Base-by-base conservation (phyloP, 2,888 invertebrate species). In the Pyrrhosoma nymphula region DNA sequence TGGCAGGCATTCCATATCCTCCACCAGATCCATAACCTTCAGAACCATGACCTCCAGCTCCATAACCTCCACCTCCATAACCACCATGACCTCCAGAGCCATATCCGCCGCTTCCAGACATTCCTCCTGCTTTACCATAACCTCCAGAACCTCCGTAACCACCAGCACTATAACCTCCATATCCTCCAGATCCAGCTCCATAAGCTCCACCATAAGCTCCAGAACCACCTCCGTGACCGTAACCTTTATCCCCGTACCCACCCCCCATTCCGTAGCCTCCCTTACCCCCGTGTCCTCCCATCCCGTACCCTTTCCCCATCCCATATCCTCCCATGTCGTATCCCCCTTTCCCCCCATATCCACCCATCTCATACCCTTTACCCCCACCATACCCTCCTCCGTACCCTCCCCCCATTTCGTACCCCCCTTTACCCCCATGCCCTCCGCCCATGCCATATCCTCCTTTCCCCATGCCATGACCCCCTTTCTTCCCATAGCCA, bases 1-100 rank as follows among this genome's bases (percentile, higher is more conserved):
- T 47, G 20, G 60, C 35, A 60, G 56, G 55, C 35, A 35, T 35
- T 4, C 35, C 35, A 35, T 91, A 60, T 30, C 90, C 90, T 18
- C 56, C 56, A n/a, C 90, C 90, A 55, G 14, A 82, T 88, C 88
- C 88, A 47, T 47, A 35, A 47, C 88, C 88, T 56, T 55, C 89
- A 89, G 47, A 55, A 10, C 55, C 55, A 47, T 91, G 39, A 35
- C 95, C 95, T 75, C 95, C 95, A 56, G 63, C 95, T 30, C 75
- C 69, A 60, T 56, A 69, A 47, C 95, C 88, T 47, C 95, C 95
- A 55, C 56, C 30, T 47, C 95, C 95, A 82, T 56, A n/a, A 39
- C 95, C 95, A 95, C 95, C 95, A 82, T 82, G 35, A 82, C 82
- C 82, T 82, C 82, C 82, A 82, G 82, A 82, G 35, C 95, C 95